Base-by-base conservation (phyloP, 1,140 invertebrate genomes). In the Drosophila busckii region DNA sequence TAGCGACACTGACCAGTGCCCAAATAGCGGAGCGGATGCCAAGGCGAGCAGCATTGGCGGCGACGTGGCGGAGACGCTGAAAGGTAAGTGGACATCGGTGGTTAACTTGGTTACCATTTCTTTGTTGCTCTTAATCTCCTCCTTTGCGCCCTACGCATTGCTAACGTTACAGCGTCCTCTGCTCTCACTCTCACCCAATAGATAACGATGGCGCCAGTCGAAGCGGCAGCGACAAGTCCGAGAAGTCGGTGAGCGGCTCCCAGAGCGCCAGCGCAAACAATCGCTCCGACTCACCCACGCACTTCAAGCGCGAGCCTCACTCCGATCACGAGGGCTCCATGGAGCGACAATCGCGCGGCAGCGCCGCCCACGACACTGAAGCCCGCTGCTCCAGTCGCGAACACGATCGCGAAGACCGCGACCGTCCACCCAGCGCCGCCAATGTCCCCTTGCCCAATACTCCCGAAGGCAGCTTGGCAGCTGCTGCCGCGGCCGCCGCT, bases 311-410 rank as follows among this genome's bases (percentile, higher is more conserved):
- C 31, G 84, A 86, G 26, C 84, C 84, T 0, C 73, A 84, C 19
- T 84, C 78, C 22, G 84, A 86, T 54, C 84, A 88, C 88, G 89
- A 88, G 88, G 87, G 66, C 84, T 88, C 73, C 87, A 84, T 88
- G 44, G 65, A 87, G 38, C 82, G 73, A 29, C 85, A 71, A 23
- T 53, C 41, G n/a, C 6, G 54, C 4, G 54, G 20, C 29, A 45
- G 66, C n/a, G 48, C 49, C 10, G 61, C 53, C 19, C 40, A 37
- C 44, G 73, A 73, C 1, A 55, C 49, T 4, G 68, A 80, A 5
- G 15, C 50, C 16, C 80, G 59, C 22, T 73, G 73, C 17, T 61
- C 44, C 16, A 78, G 75, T 40, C 68, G 68, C n/a, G 83, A 85
- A 12, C 75, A 70, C 6, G 83, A 84, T 40, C 68, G 68, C n/a